Conservation (phyloP, 2,113 vertebrate genomes). For the Malurus alboscapulatus region DNA sequence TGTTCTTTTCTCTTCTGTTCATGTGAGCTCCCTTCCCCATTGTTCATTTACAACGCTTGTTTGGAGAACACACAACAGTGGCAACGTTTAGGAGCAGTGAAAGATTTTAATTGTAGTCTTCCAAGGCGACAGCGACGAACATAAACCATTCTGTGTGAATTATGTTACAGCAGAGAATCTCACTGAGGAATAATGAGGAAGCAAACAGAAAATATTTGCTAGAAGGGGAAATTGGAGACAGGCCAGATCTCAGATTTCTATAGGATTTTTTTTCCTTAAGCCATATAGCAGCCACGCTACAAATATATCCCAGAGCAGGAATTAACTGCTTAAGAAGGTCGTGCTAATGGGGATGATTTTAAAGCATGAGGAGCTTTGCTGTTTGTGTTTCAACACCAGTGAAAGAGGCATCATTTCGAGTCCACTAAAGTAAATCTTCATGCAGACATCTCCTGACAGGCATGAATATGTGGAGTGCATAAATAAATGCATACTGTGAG, state of each 20-base stretch:
- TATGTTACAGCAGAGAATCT: not conserved
- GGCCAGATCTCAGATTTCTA: not conserved
- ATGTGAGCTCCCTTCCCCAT: not conserved
- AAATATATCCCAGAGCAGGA: not conserved
- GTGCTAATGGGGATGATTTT: not conserved
- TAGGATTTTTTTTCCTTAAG: not conserved
- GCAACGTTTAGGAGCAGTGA: not conserved
- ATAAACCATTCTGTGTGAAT: not conserved
- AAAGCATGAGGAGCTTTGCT: not conserved
- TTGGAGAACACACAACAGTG: not conserved
- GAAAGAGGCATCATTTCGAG: not conserved
- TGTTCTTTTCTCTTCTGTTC: not conserved
- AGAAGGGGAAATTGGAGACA: not conserved
- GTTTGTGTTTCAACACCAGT: not conserved
- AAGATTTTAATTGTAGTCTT: not conserved
- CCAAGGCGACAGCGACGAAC: rapidly evolving
- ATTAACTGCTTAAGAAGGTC: not conserved
- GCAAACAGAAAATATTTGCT: slow-evolving; percentile 26
- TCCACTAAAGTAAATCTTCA: not conserved
- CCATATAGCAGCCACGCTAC: not conserved
- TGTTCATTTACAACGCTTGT: not conserved
- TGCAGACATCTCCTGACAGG: not conserved
- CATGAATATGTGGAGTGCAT: not conserved
- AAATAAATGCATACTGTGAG: not conserved
- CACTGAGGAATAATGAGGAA: not conserved